Conservation (phyloP, 2,113 vertebrate species). For the Mesoclemmys tuberculata region DNA sequence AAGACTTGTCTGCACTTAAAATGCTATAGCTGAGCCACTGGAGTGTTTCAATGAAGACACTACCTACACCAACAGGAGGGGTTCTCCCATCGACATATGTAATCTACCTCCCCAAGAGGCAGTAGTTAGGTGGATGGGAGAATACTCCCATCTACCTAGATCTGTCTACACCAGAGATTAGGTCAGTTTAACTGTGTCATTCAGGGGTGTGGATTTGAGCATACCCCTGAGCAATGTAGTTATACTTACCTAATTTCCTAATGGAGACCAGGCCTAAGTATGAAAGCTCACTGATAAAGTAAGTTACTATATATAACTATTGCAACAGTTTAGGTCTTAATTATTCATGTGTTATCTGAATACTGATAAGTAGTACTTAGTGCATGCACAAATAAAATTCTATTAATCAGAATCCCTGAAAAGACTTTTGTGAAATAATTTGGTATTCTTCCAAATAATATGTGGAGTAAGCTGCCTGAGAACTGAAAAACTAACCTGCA, state of each 20-base stretch:
- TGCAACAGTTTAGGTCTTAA: neutral
- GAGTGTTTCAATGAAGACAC: neutral
- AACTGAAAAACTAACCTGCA: neutral
- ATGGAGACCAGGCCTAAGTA: neutral
- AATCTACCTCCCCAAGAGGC: neutral
- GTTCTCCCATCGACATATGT: neutral
- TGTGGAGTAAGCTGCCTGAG: neutral
- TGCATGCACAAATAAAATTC: neutral
- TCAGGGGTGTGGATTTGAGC: neutral
- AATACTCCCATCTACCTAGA: neutral
- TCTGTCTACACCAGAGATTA: neutral
- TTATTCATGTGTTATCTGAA: neutral
- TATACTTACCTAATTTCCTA: neutral
- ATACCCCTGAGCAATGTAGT: too few species aligned
- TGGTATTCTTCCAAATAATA: neutral
- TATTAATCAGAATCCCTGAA: neutral
- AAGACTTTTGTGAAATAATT: neutral
- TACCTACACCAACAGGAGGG: neutral
- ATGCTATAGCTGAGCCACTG: too few species aligned
- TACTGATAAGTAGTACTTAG: neutral
- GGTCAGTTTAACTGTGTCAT: neutral
- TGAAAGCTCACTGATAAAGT: neutral
- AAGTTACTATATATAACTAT: neutral
- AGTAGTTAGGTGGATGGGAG: neutral
- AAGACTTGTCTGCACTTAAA: too few species aligned